Percentiles rank a stretch among this genome's conserved stretches.
phyloP scores from a whole-genome alignment of 2,113 vertebrate genomes.

The Passer domesticus region DNA sequence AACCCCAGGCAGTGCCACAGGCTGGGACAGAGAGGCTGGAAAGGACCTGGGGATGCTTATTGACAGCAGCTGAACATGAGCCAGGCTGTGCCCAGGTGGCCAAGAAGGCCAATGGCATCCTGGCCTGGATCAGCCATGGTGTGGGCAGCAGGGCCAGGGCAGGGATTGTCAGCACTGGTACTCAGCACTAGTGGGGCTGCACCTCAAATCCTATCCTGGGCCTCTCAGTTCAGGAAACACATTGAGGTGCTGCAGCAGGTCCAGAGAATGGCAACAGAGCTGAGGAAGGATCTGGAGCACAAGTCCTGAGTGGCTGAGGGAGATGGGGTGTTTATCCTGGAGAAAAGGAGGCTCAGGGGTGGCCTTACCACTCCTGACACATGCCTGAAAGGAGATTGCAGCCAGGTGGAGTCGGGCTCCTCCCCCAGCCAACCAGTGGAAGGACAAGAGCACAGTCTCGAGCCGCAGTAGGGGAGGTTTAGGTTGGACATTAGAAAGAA shows the following conservation, averaged over 20 bases:
- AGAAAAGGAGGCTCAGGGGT: neutral
- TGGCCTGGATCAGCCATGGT: neutral
- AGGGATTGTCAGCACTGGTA: neutral
- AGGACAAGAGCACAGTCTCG: neutral
- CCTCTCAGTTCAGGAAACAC: neutral
- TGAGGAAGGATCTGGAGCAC: neutral
- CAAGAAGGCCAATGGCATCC: neutral
- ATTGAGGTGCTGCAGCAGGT: neutral
- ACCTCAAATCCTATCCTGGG: neutral
- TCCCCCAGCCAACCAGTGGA: neutral
- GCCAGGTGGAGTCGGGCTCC: no score
- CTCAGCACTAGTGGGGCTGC: fast-evolving
- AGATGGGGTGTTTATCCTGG: neutral
- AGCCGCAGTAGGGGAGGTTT: neutral
- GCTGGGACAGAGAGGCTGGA: neutral
- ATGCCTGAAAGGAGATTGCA: no score
- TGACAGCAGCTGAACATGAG: neutral
- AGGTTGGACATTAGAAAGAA: neutral
- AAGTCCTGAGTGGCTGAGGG: neutral
- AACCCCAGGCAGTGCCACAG: fast-evolving
- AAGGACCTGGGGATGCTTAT: neutral
- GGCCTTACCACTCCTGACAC: fast-evolving
- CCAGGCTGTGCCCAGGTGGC: neutral
- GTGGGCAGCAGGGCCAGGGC: neutral
- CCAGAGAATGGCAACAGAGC: neutral